phyloP scores from a whole-genome alignment of 2,888 invertebrate genomes.

The Coelogynopora nodosa region DNA sequence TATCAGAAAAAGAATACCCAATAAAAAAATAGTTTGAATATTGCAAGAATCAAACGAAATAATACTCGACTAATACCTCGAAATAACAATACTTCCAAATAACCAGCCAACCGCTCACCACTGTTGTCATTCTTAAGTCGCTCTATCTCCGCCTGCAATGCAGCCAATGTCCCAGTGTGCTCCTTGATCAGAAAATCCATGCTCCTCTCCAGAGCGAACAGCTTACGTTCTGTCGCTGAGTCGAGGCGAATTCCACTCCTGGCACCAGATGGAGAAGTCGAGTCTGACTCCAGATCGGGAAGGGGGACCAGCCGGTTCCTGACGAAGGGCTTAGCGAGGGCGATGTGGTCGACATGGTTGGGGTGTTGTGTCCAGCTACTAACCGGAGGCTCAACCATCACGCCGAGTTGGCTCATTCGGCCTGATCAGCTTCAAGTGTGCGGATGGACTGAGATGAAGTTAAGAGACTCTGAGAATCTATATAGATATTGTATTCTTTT shows the following conservation, averaged over 20 bases:
- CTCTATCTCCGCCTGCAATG: background rate
- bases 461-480: too few species aligned
- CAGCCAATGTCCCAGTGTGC: background rate
- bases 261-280: background rate
- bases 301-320: background rate
- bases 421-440: too few species aligned
- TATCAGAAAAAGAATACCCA: too few species aligned
- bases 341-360: background rate
- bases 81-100: too few species aligned
- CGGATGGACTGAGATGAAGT: too few species aligned
- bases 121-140: background rate
- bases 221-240: background rate
- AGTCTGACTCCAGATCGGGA: background rate
- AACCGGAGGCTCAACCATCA: background rate
- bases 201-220: conserved; percentile 10
- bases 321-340: background rate
- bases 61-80: too few species aligned
- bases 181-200: conserved; percentile 24
- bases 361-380: background rate
- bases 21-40: too few species aligned
- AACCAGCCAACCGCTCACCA: background rate
- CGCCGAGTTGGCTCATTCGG: background rate
- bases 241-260: background rate
- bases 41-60: too few species aligned
- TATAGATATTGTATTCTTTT: too few species aligned